Conservation (phyloP, 2,113 vertebrate genomes). For the Tetrao urogallus region DNA sequence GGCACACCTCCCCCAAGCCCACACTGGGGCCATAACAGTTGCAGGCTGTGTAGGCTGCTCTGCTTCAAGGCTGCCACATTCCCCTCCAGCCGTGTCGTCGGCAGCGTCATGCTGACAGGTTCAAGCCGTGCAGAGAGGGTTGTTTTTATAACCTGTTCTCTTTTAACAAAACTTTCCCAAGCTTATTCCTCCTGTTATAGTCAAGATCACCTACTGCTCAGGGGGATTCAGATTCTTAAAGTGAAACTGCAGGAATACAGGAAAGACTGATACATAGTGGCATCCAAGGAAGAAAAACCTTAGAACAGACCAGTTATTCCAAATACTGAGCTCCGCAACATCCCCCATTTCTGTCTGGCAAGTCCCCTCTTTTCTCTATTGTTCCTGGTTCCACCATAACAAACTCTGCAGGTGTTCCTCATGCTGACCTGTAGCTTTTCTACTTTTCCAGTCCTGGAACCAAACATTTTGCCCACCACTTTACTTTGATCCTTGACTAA, state of each 20-base stretch:
- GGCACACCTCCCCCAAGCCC: slow-evolving; percentile 22
- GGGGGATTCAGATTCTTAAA: not conserved
- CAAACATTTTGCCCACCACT: not conserved
- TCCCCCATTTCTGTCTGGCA: not conserved
- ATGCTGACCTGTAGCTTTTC: not conserved
- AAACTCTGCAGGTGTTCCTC: not conserved
- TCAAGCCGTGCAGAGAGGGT: slow-evolving; percentile 33
- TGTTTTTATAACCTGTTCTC: slow-evolving; percentile 61
- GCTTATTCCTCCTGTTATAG: slow-evolving; percentile 1
- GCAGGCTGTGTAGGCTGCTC: slow-evolving; percentile 60
- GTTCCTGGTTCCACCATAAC: not conserved
- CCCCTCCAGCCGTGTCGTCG: slow-evolving; percentile 13
- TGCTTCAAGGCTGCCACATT: not conserved
- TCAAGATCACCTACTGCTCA: slow-evolving; percentile 42
- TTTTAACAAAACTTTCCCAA: slow-evolving; percentile 69
- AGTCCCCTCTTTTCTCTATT: not conserved
- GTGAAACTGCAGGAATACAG: not conserved
- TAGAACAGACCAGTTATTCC: not conserved
- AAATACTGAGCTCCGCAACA: not conserved
- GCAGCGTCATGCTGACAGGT: slow-evolving; percentile 50
- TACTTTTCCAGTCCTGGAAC: not conserved
- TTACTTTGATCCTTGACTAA: not conserved
- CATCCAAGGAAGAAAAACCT: not conserved
- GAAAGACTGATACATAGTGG: not conserved
- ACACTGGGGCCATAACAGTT: not conserved